These are phyloP conservation scores for Harpagifer antarcticus DNA, from an alignment of 2,797 vertebrate species.

Conservation along the genomic window DNA sequence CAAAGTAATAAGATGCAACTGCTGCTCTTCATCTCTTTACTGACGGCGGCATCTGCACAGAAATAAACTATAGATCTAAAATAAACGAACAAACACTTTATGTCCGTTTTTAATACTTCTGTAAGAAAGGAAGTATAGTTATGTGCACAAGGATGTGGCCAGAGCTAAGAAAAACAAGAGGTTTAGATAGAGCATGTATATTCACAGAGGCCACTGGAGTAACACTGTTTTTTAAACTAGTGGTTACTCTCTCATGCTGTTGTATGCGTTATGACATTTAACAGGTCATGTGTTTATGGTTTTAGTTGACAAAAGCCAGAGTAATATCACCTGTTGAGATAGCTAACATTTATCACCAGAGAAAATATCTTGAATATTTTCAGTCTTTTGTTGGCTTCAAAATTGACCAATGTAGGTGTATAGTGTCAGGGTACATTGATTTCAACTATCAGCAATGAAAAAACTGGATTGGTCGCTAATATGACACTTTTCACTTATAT, in stretches of 20 bases:
- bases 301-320: conserved; percentile 22
- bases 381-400: neutral
- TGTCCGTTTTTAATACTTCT: neutral
- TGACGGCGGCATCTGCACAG: conserved; percentile 46
- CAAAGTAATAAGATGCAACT: conserved; percentile 54
- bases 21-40: conserved; percentile 48
- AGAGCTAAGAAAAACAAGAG: neutral
- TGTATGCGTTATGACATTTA: conserved; percentile 20
- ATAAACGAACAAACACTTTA: conserved; percentile 14
- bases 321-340: conserved; percentile 11
- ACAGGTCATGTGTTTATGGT: conserved; percentile 16
- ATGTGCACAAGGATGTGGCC: conserved; percentile 1
- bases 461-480: neutral
- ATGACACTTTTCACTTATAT: neutral
- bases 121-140: neutral
- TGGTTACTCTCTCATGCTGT: conserved; percentile 24
- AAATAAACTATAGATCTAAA: conserved; percentile 2
- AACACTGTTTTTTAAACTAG: conserved; percentile 1
- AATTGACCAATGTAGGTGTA: neutral
- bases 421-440: too few species aligned
- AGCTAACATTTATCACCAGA: neutral
- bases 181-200: conserved; percentile 25
- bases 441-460: too few species aligned
- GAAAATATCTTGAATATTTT: neutral
- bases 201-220: conserved; percentile 18